These are phyloP conservation scores for Chiridota heheva DNA, from an alignment of 35 echinoderm and acorn worm genomes.

Conservation along the genomic window DNA sequence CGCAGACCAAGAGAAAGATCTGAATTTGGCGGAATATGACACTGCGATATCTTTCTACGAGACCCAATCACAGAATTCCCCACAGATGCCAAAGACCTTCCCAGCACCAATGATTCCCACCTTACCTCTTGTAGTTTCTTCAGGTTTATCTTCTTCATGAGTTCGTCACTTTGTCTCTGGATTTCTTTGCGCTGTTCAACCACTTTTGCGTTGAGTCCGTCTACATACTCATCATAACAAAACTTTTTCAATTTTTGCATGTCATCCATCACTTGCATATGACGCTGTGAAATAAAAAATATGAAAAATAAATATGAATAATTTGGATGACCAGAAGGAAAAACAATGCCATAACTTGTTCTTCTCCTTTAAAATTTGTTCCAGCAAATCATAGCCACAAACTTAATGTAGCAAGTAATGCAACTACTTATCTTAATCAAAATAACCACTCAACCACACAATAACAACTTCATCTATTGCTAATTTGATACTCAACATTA, in stretches of 20 bases:
- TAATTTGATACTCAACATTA: no score
- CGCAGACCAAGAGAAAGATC: no score
- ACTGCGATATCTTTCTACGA: neutral
- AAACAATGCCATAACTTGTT: neutral
- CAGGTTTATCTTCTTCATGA: conserved; percentile 34
- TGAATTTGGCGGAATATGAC: no score
- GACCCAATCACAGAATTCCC: neutral
- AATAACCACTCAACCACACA: no score
- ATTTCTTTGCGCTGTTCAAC: conserved; percentile 46
- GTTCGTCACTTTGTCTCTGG: conserved; percentile 37
- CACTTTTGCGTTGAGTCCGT: conserved; percentile 46
- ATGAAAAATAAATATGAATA: neutral
- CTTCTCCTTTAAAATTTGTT: no score
- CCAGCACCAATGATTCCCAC: neutral
- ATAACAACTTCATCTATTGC: no score
- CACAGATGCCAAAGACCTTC: neutral
- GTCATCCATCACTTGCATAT: conserved; percentile 52
- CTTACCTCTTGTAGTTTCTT: conserved; percentile 39
- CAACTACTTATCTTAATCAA: no score
- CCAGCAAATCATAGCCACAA: no score
- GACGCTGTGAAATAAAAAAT: conserved; percentile 12
- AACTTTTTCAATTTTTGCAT: conserved; percentile 30
- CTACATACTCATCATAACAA: conserved; percentile 37
- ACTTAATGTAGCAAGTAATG: no score
- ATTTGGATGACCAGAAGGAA: neutral